Percentiles rank a stretch among this genome's conserved stretches.
Evolutionary conservation across 1,140 invertebrate species (phyloP).

Genomic region (Scaptodrosophila lebanonensis): DNA sequence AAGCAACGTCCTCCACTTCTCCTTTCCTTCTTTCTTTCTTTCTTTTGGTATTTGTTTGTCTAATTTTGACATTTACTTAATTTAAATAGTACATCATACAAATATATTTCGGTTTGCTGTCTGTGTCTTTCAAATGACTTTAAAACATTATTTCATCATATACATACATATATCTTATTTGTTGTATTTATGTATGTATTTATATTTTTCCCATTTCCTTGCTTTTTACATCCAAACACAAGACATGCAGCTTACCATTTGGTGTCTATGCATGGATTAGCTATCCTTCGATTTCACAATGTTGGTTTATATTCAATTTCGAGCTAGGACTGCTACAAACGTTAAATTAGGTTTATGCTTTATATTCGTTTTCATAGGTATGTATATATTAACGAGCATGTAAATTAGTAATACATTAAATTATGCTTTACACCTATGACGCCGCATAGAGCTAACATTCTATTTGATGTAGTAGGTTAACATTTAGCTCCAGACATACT

Average conservation of each 20-base stretch:
- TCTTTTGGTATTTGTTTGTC: slow-evolving; percentile 59
- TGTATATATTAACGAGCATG: slow-evolving; percentile 44
- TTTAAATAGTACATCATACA: slow-evolving; percentile 29
- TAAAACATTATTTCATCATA: no score
- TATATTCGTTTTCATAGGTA: slow-evolving; percentile 16
- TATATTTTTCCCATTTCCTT: no score
- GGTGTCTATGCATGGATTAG: slow-evolving; percentile 11
- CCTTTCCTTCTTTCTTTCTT: no score
- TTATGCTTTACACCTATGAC: slow-evolving; percentile 55
- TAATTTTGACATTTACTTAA: slow-evolving; percentile 43
- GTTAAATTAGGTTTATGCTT: slow-evolving; percentile 57
- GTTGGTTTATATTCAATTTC: slow-evolving; percentile 36
- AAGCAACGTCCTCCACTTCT: slow-evolving; percentile 25
- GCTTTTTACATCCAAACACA: slow-evolving; percentile 5
- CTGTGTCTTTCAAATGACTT: no score
- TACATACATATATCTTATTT: no score
- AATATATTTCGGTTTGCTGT: no score
- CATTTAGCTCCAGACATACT: no score
- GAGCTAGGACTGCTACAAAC: slow-evolving; percentile 61
- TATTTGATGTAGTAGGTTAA: slow-evolving; percentile 42
- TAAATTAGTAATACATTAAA: slow-evolving; percentile 67
- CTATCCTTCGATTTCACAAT: slow-evolving; percentile 3
- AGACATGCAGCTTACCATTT: slow-evolving; percentile 28
- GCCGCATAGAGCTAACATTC: slow-evolving; percentile 59
- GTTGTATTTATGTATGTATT: no score